Base-by-base conservation (phyloP, 2,888 invertebrate species). In the Ferdinandea cuprea region DNA sequence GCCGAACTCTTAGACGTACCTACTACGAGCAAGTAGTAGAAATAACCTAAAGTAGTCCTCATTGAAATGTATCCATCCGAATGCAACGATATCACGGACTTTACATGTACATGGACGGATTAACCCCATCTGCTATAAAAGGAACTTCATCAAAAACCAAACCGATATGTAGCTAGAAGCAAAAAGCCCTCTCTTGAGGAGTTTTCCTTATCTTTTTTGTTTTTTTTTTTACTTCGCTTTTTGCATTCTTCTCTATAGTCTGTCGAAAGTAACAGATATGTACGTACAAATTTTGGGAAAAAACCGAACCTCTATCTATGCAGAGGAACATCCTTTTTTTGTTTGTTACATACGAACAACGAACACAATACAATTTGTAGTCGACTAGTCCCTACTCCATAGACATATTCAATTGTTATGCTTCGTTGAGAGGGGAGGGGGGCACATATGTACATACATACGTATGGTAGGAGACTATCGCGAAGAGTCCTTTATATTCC, bases 371-470 rank as follows among this genome's bases (percentile, higher is more conserved):
- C 58, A 37, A 69, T 44, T 63, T 63, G 74, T 69, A 63, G 25
- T 37, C 32, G 58, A 52, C 32, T 63, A 80, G 52, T 65, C 50
- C 30, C n/a, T 28, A 15, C 15, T 30, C 6, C n/a, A 52, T 30
- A 17, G 61, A 65, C 44, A 71, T 65, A 81, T 81, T 81, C 76
- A 66, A 81, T 81, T 81, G 76, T 59, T 81, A 65, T 76, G 80
- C 58, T 81, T 65, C 52, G 80, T 11, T 80, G 30, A 17, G 46
- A 50, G 9, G 59, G 58, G 66, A 4, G 40, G 50, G 9, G 42
- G 21, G 5, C 2, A 9, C n/a, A 5, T 0, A 4, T 35, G 37
- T 3, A 37, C 11, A 37, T 13, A 13, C 19, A 37, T 37, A 21
- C 40, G 15, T 8, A 44, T 30, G 7, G n/a, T n/a, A 13, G 50